Conservation (phyloP, 2,113 vertebrate species). For the Clarias gariepinus region DNA sequence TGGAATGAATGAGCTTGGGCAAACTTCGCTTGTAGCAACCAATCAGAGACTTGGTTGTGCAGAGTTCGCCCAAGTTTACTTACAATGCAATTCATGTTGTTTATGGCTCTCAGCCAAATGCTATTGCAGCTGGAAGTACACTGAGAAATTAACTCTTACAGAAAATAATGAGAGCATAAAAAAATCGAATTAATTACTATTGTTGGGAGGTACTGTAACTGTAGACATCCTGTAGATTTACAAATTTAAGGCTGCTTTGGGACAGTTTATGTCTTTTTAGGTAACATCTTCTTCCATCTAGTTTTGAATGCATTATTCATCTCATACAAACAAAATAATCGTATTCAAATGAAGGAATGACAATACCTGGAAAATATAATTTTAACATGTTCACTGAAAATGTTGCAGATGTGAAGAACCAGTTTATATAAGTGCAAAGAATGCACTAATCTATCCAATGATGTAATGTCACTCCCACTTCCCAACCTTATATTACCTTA, state of each 20-base stretch:
- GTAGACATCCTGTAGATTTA: no score
- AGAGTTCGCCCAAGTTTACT: neutral
- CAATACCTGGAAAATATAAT: neutral
- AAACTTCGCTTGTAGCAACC: neutral
- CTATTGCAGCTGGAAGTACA: neutral
- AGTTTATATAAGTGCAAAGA: neutral
- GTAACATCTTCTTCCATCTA: neutral
- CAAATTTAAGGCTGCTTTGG: neutral
- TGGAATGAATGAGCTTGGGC: neutral
- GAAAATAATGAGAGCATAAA: neutral
- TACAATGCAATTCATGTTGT: neutral
- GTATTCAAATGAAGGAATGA: neutral
- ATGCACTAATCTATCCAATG: neutral
- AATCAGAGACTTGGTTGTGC: neutral
- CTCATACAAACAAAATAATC: neutral
- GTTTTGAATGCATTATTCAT: neutral
- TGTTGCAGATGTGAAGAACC: neutral
- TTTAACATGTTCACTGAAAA: neutral
- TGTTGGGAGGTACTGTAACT: neutral
- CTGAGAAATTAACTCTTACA: neutral
- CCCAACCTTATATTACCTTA: neutral
- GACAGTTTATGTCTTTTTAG: neutral
- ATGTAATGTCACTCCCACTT: neutral
- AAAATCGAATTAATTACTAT: neutral
- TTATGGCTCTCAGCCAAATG: neutral